Percentiles rank a stretch among this genome's conserved stretches.
These are phyloP conservation scores for Diacarnus erythraeanus DNA, from an alignment of 37 sponge, comb jelly and placozoan species.

Conservation along the genomic window DNA sequence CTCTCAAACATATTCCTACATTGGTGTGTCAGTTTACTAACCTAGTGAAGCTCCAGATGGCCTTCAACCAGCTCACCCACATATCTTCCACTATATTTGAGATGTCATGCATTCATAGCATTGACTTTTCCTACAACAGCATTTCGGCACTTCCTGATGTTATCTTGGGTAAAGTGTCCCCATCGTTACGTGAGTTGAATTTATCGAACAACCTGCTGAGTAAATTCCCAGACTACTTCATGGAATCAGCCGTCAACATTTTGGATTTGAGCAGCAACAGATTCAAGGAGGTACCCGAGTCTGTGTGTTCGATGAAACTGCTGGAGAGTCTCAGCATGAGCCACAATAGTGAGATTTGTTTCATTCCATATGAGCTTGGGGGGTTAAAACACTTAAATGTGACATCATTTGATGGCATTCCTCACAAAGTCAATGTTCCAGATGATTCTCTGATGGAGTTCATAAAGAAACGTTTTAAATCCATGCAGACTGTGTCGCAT, in stretches of 20 bases:
- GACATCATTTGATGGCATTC: conserved; percentile 35
- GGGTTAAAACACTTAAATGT: conserved; percentile 22
- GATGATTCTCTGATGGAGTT: conserved; percentile 27
- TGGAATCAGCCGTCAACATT: neutral
- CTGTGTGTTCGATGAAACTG: neutral
- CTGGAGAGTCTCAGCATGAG: conserved; percentile 36
- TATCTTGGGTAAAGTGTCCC: conserved; percentile 17
- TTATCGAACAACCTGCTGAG: conserved; percentile 49
- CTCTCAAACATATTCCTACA: conserved; percentile 35
- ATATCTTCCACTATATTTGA: conserved; percentile 43
- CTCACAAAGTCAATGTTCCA: conserved; percentile 36
- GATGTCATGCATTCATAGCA: conserved; percentile 38
- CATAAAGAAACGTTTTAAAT: conserved; percentile 19
- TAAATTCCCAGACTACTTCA: conserved; percentile 50
- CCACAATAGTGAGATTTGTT: conserved; percentile 38
- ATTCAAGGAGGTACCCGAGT: conserved; percentile 39
- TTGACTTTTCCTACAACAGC: conserved; percentile 54
- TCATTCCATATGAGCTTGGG: conserved; percentile 51
- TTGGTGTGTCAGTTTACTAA: conserved; percentile 8
- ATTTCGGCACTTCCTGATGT: conserved; percentile 47
- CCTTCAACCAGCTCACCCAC: conserved; percentile 30
- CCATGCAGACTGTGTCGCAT: conserved; percentile 44
- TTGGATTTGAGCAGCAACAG: conserved; percentile 43
- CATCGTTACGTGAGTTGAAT: conserved; percentile 16
- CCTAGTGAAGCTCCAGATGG: conserved; percentile 46